Conservation (phyloP, 1,140 invertebrate species). For the Centruroides sculpturatus region DNA sequence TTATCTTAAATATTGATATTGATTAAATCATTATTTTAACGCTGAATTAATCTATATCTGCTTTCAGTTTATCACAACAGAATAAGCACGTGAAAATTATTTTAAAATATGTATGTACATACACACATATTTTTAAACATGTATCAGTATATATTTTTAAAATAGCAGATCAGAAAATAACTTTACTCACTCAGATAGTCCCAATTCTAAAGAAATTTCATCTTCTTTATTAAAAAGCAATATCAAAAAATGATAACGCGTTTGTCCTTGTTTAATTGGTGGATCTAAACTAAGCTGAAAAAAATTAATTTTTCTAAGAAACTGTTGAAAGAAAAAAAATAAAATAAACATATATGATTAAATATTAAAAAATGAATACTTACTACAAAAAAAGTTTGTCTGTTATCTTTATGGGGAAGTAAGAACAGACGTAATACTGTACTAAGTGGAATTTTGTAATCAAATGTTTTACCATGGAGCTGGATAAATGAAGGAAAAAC, state of each 20-base stretch:
- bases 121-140: too few species aligned
- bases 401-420: constrained; percentile 90
- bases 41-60: too few species aligned
- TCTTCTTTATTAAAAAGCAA: constrained; percentile 78
- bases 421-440: constrained; percentile 88
- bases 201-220: constrained; percentile 73
- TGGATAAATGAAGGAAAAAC: constrained; percentile 95
- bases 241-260: constrained; percentile 84
- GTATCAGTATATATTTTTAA: too few species aligned
- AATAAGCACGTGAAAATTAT: too few species aligned
- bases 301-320: constrained; percentile 10
- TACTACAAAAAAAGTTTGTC: constrained; percentile 98
- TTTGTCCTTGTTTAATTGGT: constrained; percentile 99
- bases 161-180: too few species aligned
- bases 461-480: constrained; percentile 98
- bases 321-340: constrained; percentile 1
- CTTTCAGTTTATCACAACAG: too few species aligned
- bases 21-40: too few species aligned
- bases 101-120: too few species aligned
- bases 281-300: constrained; percentile 78
- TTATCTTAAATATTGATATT: too few species aligned
- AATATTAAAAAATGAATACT: constrained; percentile 19
- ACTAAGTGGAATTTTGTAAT: constrained; percentile 97
- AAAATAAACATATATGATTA: not conserved
- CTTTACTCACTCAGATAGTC: constrained; percentile 62